Conservation (phyloP, 2,113 vertebrate species). For the human (Homo sapiens) region GRCh38 chrX:105607001-105607500, state of each 20-base stretch:
- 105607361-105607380: background rate
- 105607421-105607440: background rate
- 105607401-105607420: conserved; percentile 17
- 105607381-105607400: background rate
- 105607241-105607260: background rate
- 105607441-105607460: background rate
- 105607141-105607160: background rate
- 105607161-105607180: background rate
- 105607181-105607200: background rate
- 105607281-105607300: background rate
- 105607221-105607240: background rate
- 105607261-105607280: background rate
- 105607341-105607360: background rate
- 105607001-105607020: background rate
- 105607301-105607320: background rate
- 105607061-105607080: background rate
- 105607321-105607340: background rate
- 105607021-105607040: background rate
- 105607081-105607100: background rate
- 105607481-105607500: background rate
- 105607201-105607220: background rate
- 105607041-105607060: background rate
- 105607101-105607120: background rate
- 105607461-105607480: background rate
- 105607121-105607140: background rate